Percentiles rank a stretch among this genome's conserved stretches.
Conservation (phyloP, 2,888 invertebrate species). For the Dastarcus helophoroides region DNA sequence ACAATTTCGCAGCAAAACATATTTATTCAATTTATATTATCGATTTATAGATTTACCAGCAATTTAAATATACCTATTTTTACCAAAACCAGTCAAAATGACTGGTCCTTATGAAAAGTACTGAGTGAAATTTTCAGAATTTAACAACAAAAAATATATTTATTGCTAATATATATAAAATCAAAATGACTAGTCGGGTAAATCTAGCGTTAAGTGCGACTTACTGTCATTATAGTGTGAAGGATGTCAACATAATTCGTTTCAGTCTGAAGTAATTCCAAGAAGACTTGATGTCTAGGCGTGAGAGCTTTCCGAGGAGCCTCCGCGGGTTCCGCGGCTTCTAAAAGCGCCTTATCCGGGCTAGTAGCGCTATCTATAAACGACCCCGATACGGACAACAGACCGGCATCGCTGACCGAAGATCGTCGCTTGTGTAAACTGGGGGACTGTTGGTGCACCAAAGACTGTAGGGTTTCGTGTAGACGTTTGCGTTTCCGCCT, state of each 20-base stretch:
- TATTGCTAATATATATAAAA: too few relatives aligned
- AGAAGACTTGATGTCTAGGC: constrained; percentile 70
- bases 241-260: constrained; percentile 94
- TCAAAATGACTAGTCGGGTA: too few relatives aligned
- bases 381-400: constrained; percentile 75
- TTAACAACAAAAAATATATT: too few relatives aligned
- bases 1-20: too few relatives aligned
- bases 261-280: constrained; percentile 93
- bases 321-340: constrained; percentile 40
- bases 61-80: too few relatives aligned
- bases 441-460: constrained; percentile 43
- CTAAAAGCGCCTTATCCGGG: constrained; percentile 50
- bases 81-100: too few relatives aligned
- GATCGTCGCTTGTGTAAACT: constrained; percentile 69
- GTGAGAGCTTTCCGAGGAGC: constrained; percentile 58
- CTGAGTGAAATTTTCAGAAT: too few relatives aligned
- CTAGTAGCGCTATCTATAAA: constrained; percentile 81
- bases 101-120: too few relatives aligned
- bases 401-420: constrained; percentile 74
- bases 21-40: too few relatives aligned
- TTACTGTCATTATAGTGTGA: constrained; percentile 82
- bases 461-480: constrained; percentile 47
- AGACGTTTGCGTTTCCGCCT: constrained; percentile 76
- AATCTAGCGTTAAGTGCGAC: constrained; percentile 24
- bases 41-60: too few relatives aligned